Evolutionary conservation across 2,888 invertebrate species (phyloP).

Genomic region (Oasisia sp.): DNA sequence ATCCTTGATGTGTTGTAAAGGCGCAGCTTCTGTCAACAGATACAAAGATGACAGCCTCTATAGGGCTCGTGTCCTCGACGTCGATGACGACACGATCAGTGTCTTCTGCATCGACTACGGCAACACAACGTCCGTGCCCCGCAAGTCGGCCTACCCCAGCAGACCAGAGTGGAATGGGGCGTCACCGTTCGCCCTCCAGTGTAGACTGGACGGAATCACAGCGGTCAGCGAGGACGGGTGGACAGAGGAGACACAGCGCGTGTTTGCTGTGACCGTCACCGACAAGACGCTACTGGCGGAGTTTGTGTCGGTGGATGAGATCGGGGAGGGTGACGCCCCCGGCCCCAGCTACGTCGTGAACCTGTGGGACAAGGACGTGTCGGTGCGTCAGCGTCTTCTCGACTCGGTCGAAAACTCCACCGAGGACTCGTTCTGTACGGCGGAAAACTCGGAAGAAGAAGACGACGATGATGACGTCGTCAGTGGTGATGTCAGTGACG

Average conservation of each 20-base stretch:
- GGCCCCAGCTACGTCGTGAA: not conserved
- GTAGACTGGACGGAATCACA: constrained; percentile 13
- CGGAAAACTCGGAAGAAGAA: not conserved
- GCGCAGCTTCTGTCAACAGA: not conserved
- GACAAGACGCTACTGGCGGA: constrained; percentile 33
- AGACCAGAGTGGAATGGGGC: not conserved
- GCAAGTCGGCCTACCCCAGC: not conserved
- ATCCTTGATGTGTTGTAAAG: not conserved
- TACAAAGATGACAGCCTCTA: constrained; percentile 56
- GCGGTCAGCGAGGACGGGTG: constrained; percentile 18
- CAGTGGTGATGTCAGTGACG: not conserved
- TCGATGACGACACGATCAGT: constrained; percentile 29
- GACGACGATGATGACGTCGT: not conserved
- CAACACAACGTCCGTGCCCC: constrained; percentile 38
- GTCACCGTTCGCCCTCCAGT: constrained; percentile 18
- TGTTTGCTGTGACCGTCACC: constrained; percentile 21
- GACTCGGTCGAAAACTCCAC: not conserved
- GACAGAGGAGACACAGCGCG: constrained; percentile 37
- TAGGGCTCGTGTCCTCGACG: constrained; percentile 42
- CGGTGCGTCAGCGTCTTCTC: not conserved
- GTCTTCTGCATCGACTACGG: constrained; percentile 59
- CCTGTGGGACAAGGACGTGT: not conserved
- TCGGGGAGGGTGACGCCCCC: not conserved
- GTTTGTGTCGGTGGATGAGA: not conserved
- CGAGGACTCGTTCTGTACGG: not conserved